These are phyloP conservation scores for Mantis religiosa DNA, from an alignment of 2,888 invertebrate species.

Conservation along the genomic window DNA sequence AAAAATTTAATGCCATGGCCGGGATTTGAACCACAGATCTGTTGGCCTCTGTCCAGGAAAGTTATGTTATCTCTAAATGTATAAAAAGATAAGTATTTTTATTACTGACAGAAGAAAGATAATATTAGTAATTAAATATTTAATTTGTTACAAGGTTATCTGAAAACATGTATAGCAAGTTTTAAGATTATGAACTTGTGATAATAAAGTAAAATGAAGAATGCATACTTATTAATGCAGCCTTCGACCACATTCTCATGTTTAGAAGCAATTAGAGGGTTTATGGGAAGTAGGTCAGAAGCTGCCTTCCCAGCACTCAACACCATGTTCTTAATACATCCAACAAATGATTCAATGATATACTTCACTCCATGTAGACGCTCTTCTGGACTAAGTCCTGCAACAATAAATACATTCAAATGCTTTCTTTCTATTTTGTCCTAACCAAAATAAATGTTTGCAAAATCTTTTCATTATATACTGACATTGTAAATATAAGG, in stretches of 20 bases:
- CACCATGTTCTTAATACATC: conserved; percentile 84
- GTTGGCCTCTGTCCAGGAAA: too few relatives aligned
- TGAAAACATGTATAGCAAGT: neutral
- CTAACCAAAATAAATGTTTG: too few relatives aligned
- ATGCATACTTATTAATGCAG: conserved; percentile 68
- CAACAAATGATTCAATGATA: conserved; percentile 88
- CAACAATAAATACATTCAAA: neutral
- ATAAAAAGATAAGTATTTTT: too few relatives aligned
- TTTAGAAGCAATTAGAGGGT: conserved; percentile 79
- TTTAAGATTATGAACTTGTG: neutral
- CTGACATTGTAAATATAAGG: too few relatives aligned
- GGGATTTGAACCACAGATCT: too few relatives aligned
- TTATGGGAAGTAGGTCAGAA: conserved; percentile 74
- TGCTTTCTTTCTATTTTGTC: neutral
- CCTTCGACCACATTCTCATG: conserved; percentile 88
- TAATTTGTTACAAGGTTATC: too few relatives aligned
- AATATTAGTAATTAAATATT: too few relatives aligned
- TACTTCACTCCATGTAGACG: conserved; percentile 85
- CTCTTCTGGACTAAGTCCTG: conserved; percentile 83
- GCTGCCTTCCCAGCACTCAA: conserved; percentile 82
- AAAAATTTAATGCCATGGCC: too few relatives aligned
- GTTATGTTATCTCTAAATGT: too few relatives aligned
- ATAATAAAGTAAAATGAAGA: neutral
- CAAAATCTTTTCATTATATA: too few relatives aligned
- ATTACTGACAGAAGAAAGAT: too few relatives aligned